Conservation (phyloP, 2,113 vertebrate genomes). For the Chionis minor region DNA sequence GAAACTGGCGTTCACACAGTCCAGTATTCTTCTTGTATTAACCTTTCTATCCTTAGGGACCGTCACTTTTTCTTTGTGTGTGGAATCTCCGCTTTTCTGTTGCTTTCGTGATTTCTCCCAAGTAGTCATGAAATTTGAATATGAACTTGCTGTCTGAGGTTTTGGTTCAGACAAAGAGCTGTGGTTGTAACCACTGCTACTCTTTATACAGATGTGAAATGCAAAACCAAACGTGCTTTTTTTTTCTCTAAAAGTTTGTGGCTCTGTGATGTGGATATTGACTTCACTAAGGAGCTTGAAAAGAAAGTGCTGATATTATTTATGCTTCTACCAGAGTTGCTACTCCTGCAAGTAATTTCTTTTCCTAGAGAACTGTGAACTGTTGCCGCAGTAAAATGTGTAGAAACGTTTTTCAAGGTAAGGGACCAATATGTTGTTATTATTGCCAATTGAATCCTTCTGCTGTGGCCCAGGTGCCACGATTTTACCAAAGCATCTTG, state of each 20-base stretch:
- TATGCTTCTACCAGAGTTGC: background rate
- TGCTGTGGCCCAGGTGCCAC: background rate
- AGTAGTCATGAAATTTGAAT: conserved; percentile 5
- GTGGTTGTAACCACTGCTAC: background rate
- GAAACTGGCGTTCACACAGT: conserved; percentile 11
- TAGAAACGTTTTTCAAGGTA: conserved; percentile 4
- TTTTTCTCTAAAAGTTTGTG: background rate
- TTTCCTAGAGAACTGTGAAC: background rate
- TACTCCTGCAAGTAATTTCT: background rate
- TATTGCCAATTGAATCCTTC: background rate
- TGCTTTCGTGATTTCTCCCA: conserved; percentile 29
- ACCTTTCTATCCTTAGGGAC: conserved; percentile 32
- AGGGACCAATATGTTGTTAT: background rate
- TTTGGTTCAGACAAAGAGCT: background rate
- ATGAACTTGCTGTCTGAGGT: background rate
- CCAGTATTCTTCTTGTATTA: conserved; percentile 49
- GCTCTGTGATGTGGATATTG: background rate
- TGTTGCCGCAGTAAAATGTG: background rate
- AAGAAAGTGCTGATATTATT: conserved; percentile 21
- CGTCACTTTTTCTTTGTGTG: conserved; percentile 19
- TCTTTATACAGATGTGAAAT: background rate
- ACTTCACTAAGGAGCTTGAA: background rate
- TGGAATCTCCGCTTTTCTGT: conserved; percentile 25
- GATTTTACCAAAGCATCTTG: background rate
- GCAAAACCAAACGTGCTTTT: background rate